A percentile compares a stretch with the other conserved stretches of the same genome.
Evolutionary conservation across 2,888 invertebrate species (phyloP).

Genomic region (Polydrusus tereticollis): DNA sequence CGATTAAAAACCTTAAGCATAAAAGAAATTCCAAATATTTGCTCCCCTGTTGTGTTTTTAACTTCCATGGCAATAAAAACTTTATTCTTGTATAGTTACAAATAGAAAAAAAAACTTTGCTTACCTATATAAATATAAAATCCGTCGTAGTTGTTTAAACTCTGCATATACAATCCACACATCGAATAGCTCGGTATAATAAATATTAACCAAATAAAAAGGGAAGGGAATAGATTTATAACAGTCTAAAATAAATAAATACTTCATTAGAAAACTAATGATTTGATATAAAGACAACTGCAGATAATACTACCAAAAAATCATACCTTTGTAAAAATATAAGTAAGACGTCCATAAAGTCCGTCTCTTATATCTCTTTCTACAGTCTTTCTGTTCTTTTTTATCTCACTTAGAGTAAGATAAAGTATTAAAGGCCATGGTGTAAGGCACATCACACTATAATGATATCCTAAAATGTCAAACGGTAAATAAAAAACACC

Average conservation of each 20-base stretch:
- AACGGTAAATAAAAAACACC: no score
- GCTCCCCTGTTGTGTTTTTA: no score
- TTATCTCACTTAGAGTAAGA: constrained; percentile 72
- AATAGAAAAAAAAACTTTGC: constrained; percentile 30
- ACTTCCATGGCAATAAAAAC: no score
- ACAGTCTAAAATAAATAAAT: constrained; percentile 75
- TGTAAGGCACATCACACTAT: constrained; percentile 82
- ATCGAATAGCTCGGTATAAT: constrained; percentile 90
- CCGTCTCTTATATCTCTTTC: constrained; percentile 86
- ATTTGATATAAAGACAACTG: no score
- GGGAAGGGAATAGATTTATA: constrained; percentile 82
- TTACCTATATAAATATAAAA: constrained; percentile 81
- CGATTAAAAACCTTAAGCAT: no score
- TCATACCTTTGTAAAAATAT: constrained; percentile 83
- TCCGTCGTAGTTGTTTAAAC: constrained; percentile 75
- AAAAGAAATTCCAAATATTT: no score
- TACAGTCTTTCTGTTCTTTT: constrained; percentile 74
- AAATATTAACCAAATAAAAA: constrained; percentile 86
- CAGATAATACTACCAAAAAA: neutral
- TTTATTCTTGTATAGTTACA: no score
- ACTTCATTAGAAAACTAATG: no score
- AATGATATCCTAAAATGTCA: constrained; percentile 80
- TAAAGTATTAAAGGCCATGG: constrained; percentile 84
- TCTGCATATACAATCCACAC: constrained; percentile 84
- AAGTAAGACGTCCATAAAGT: constrained; percentile 83